Evolutionary conservation across 2,113 vertebrate species (phyloP).

Genomic region (Noturus placidus): DNA sequence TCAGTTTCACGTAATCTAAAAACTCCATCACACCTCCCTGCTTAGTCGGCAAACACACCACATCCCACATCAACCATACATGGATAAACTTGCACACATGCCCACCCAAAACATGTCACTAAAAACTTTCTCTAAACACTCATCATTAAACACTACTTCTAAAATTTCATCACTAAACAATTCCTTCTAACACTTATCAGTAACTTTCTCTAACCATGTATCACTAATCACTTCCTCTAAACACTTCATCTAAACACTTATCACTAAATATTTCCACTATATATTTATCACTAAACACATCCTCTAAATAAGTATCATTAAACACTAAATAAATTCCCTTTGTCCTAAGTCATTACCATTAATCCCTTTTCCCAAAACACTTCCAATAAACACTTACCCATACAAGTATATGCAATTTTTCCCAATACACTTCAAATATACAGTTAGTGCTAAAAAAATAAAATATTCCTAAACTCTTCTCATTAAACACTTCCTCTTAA

Average conservation of each 20-base stretch:
- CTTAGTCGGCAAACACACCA: not conserved
- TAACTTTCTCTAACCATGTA: too few species aligned
- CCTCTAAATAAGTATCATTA: not conserved
- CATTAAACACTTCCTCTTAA: not conserved
- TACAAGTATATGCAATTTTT: too few species aligned
- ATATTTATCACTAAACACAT: not conserved
- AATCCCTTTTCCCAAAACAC: too few species aligned
- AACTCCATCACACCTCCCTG: not conserved
- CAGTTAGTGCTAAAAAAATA: not conserved
- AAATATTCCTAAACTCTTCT: too few species aligned
- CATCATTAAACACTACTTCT: not conserved
- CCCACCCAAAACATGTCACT: not conserved
- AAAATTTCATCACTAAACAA: too few species aligned
- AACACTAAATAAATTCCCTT: too few species aligned
- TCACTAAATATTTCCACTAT: not conserved
- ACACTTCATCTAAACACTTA: too few species aligned
- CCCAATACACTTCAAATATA: not conserved
- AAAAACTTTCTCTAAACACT: not conserved
- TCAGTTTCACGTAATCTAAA: not conserved
- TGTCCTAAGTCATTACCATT: too few species aligned
- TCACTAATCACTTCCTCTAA: not conserved
- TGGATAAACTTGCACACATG: not conserved
- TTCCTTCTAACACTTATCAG: too few species aligned
- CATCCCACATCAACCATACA: too few species aligned
- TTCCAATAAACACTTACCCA: not conserved